Evolutionary conservation across 2,888 invertebrate species (phyloP), one percentile per base, ranked within the genome.

Genomic region (Eupithecia vulgata): DNA sequence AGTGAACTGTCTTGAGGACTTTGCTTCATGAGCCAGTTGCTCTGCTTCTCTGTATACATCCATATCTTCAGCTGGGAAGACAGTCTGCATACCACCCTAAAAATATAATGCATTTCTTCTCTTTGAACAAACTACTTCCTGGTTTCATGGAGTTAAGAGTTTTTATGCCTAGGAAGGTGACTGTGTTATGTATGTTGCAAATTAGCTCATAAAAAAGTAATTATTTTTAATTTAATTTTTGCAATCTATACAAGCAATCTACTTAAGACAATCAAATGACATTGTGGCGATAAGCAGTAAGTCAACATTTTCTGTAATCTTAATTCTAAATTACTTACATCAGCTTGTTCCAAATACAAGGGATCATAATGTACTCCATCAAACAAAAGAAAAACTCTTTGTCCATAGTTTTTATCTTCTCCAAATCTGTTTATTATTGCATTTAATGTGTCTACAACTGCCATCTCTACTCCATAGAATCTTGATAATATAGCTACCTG

Each of bases 291-390:
- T 57, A 52, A 52, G 57, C 57, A 21, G 13, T 25, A 12, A 25
- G 12, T 13, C 13, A 25, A 57, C 57, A 12, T 12, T 57, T 12
- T 57, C n/a, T 57, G 13, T 34, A 61, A 30, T 34, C 34, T 34
- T 57, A 4, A 61, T 37, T 2, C 34, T 35, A 40, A 40, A n/a
- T 40, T 72, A 95, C 96, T 95, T 93, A 97, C 97, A 89, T 96
- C 95, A 45, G 95, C 92, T 5, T 97, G 96, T 91, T 99, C 98
- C 91, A 98, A 95, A 86, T 97, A 97, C 15, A 99, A 91, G 0
- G 99, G 98, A 91, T 99, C 99, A 87, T 99, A 99, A 91, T 99
- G 99, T 69, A 99, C 98, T 25, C 99, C 99, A 91, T 99, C 99
- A 88, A 99, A 99, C 68, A 99, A 95, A 7, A 99, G 93, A 86